Conservation (phyloP, 2,888 invertebrate genomes). For the Drosophila anomelani region DNA sequence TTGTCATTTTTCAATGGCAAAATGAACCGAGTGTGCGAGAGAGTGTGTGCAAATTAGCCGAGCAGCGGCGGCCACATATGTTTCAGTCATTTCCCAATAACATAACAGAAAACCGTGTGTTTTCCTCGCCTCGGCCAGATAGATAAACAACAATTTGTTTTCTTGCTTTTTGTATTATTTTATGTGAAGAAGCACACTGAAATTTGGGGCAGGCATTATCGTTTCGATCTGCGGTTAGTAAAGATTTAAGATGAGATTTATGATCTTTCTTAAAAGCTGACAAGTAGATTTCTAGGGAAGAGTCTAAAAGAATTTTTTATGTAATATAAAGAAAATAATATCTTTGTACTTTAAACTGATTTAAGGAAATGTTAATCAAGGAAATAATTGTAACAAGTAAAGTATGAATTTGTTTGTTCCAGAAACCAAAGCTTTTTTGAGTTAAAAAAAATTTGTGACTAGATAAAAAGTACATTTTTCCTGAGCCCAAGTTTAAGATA, state of each 20-base stretch:
- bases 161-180: not conserved
- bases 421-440: not conserved
- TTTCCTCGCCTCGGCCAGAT: slow-evolving; percentile 26
- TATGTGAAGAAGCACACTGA: slow-evolving; percentile 9
- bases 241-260: not conserved
- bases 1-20: slow-evolving; percentile 57
- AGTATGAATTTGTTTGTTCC: not conserved
- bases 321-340: not conserved
- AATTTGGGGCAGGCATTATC: slow-evolving; percentile 11
- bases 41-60: slow-evolving; percentile 48
- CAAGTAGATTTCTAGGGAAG: not conserved
- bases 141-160: slow-evolving; percentile 13
- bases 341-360: fast-evolving
- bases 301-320: not conserved
- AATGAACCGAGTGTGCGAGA: slow-evolving; percentile 9
- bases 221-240: slow-evolving; percentile 21
- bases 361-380: not conserved
- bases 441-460: not conserved
- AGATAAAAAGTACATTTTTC: not conserved
- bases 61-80: slow-evolving; percentile 47
- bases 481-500: too few species aligned
- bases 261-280: not conserved
- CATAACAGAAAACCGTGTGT: slow-evolving; percentile 33
- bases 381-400: not conserved
- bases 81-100: slow-evolving; percentile 45